Conservation (phyloP, 2,113 vertebrate species). For the Hemibagrus wyckioides region DNA sequence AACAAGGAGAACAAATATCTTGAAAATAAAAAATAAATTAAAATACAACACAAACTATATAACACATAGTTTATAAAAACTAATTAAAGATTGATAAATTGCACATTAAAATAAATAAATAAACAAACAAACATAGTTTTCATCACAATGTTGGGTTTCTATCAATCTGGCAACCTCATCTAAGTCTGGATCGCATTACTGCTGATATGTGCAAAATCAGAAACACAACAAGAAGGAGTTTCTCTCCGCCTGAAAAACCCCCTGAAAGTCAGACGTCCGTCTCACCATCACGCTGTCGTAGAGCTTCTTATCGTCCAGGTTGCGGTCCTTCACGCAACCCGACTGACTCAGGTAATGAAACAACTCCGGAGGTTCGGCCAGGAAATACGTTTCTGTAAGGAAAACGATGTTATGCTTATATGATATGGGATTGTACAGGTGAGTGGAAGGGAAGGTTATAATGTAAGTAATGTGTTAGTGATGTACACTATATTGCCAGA, state of each 20-base stretch:
- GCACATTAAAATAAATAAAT: too few relatives aligned
- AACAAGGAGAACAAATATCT: too few relatives aligned
- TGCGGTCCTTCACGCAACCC: constrained; percentile 83
- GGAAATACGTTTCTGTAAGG: constrained; percentile 77
- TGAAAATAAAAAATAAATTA: too few relatives aligned
- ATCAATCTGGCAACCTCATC: constrained; percentile 13
- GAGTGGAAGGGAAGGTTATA: neutral
- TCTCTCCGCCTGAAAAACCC: neutral
- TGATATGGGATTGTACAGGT: neutral
- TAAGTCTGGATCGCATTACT: neutral
- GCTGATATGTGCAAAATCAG: neutral
- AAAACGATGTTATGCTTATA: neutral
- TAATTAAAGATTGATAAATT: too few relatives aligned
- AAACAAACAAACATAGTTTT: too few relatives aligned
- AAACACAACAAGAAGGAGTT: neutral
- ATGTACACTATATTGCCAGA: neutral
- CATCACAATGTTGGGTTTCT: neutral
- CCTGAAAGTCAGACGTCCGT: neutral
- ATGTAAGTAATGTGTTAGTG: neutral
- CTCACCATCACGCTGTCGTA: constrained; percentile 88
- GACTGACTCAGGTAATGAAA: constrained; percentile 87
- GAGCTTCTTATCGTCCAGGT: constrained; percentile 81
- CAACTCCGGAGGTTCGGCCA: constrained; percentile 78
- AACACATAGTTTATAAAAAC: too few relatives aligned
- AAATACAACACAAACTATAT: too few relatives aligned